Evolutionary conservation across 2,113 vertebrate species (phyloP).

Genomic region (Chloebia gouldiae): DNA sequence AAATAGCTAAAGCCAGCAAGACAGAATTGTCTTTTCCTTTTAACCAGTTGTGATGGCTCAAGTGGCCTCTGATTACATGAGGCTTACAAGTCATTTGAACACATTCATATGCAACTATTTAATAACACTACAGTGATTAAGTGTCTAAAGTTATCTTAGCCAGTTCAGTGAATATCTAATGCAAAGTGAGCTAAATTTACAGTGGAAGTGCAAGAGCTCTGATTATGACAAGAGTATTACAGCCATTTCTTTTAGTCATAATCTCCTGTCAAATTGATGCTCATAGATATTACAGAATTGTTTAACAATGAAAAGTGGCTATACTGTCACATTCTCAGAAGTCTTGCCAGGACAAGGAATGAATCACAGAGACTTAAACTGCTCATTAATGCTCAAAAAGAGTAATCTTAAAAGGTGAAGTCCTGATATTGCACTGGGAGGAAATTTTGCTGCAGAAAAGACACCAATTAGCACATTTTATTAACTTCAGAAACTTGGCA

Average conservation of each 20-base stretch:
- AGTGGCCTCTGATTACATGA: neutral
- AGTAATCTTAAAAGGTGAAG: neutral
- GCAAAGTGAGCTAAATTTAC: conserved; percentile 2
- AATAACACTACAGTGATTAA: conserved; percentile 22
- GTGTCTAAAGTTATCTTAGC: conserved; percentile 1
- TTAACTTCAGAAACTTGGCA: neutral
- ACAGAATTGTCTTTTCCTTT: neutral
- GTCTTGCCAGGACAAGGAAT: neutral
- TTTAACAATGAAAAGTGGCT: neutral
- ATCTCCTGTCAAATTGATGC: neutral
- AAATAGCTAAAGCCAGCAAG: neutral
- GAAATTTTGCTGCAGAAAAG: neutral
- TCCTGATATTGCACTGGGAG: neutral
- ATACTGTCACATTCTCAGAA: neutral
- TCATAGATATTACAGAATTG: neutral
- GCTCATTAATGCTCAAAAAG: neutral
- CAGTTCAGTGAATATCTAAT: neutral
- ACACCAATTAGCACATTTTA: neutral
- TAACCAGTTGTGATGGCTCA: neutral
- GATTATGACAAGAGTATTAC: neutral
- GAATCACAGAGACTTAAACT: neutral
- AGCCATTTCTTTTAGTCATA: neutral
- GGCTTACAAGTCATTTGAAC: neutral
- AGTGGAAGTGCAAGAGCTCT: neutral
- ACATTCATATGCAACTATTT: neutral